Percentiles rank a stretch among this genome's conserved stretches.
These are phyloP conservation scores for Phaethornis superciliosus DNA, from an alignment of 2,113 vertebrate species.

Conservation along the genomic window DNA sequence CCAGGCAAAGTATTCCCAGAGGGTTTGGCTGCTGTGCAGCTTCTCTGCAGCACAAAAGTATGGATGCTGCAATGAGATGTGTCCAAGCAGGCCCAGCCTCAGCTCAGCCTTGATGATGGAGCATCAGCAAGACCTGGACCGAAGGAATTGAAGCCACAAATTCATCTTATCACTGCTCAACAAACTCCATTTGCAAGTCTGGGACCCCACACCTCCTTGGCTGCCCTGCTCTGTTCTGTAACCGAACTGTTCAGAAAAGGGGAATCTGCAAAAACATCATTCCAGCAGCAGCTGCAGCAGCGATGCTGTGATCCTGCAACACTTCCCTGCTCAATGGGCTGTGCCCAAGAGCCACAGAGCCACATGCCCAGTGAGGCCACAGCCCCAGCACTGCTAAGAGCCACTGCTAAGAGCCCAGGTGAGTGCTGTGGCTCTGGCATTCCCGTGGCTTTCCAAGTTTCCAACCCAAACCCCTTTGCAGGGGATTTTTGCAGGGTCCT, in stretches of 20 bases:
- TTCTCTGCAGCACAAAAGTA: not conserved
- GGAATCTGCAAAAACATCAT: not conserved
- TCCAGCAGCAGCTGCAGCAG: not conserved
- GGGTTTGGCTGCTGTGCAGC: not conserved
- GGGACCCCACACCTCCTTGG: not conserved
- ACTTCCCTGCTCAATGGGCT: no score
- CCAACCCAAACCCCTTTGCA: not conserved
- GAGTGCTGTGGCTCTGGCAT: not conserved
- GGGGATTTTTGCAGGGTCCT: not conserved
- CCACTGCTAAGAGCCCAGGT: not conserved
- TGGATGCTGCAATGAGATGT: rapidly evolving
- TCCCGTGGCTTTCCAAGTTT: not conserved
- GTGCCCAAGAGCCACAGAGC: rapidly evolving
- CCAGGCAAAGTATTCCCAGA: not conserved
- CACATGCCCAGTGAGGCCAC: not conserved
- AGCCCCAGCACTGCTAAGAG: not conserved
- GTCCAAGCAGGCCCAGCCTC: rapidly evolving
- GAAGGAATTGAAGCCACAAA: not conserved
- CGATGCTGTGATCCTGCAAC: not conserved
- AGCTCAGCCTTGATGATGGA: not conserved
- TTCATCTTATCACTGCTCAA: not conserved
- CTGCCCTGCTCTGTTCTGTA: not conserved
- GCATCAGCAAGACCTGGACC: not conserved
- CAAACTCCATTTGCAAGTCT: not conserved
- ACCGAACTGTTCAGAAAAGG: not conserved